Conservation (phyloP, 2,797 vertebrate species). For the Pterois miles region DNA sequence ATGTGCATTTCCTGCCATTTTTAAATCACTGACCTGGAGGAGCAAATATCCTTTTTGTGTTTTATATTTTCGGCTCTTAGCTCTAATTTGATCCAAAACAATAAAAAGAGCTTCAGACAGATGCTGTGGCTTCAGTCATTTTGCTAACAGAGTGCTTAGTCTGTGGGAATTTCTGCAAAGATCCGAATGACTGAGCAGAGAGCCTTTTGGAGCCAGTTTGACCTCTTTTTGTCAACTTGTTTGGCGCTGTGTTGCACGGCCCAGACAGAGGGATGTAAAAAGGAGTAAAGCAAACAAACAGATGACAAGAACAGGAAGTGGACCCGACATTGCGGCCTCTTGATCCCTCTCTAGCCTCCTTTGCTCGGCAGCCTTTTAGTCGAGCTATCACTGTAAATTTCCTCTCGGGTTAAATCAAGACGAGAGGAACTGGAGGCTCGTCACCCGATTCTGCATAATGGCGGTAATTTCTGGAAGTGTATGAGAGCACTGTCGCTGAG, state of each 20-base stretch:
- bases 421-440: slow-evolving; percentile 29
- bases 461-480: slow-evolving; percentile 46
- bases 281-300: slow-evolving; percentile 39
- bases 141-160: background rate
- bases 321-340: slow-evolving; percentile 23
- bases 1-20: background rate
- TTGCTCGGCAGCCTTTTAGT: slow-evolving; percentile 28
- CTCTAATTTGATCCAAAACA: background rate
- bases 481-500: slow-evolving; percentile 49
- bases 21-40: background rate
- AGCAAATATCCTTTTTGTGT: background rate
- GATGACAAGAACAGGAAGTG: slow-evolving; percentile 45
- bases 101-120: background rate
- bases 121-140: background rate
- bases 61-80: background rate
- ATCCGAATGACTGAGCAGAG: background rate
- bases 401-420: slow-evolving; percentile 53
- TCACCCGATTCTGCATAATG: slow-evolving; percentile 66
- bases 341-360: slow-evolving; percentile 31
- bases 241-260: background rate
- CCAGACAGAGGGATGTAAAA: slow-evolving; percentile 24
- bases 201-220: background rate
- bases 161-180: background rate
- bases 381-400: slow-evolving; percentile 66
- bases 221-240: background rate